A percentile compares a stretch with the other conserved stretches of the same genome.
Conservation (phyloP, 2,797 vertebrate species). For the Hylomyscus alleni region DNA sequence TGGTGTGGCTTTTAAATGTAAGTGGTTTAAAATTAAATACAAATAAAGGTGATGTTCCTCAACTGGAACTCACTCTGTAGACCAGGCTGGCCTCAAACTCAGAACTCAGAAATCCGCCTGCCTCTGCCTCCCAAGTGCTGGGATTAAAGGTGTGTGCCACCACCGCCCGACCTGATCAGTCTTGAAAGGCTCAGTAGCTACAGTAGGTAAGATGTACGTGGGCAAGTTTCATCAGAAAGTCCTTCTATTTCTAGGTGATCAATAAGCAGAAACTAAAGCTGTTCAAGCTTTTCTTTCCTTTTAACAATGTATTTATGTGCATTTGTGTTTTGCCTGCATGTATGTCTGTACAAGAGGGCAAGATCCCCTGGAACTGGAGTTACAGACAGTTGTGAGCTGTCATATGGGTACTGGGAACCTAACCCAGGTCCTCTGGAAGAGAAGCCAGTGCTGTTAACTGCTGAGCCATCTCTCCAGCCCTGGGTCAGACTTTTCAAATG, state of each 20-base stretch:
- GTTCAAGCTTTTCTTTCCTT: not conserved
- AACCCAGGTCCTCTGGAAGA: not conserved
- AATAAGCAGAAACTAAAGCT: not conserved
- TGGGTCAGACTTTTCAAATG: not conserved
- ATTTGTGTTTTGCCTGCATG: not conserved
- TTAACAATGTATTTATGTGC: not conserved
- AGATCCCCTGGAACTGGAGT: not conserved
- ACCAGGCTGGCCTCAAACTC: too few species aligned
- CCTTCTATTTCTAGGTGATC: not conserved
- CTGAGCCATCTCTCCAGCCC: not conserved
- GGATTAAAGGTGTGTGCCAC: too few species aligned
- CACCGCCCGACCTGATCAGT: too few species aligned
- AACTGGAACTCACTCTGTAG: too few species aligned
- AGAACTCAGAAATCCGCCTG: too few species aligned
- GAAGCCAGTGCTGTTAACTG: not conserved
- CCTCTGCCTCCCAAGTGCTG: too few species aligned
- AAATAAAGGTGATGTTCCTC: not conserved
- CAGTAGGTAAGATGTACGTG: accelerated
- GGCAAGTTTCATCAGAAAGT: not conserved
- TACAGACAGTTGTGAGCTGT: not conserved
- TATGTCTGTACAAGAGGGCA: not conserved
- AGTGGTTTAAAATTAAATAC: constrained; percentile 4
- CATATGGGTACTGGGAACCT: not conserved
- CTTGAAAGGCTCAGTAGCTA: not conserved
- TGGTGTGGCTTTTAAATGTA: not conserved